phyloP scores from a whole-genome alignment of 2,113 vertebrate species.

The Ceyx margarethae region DNA sequence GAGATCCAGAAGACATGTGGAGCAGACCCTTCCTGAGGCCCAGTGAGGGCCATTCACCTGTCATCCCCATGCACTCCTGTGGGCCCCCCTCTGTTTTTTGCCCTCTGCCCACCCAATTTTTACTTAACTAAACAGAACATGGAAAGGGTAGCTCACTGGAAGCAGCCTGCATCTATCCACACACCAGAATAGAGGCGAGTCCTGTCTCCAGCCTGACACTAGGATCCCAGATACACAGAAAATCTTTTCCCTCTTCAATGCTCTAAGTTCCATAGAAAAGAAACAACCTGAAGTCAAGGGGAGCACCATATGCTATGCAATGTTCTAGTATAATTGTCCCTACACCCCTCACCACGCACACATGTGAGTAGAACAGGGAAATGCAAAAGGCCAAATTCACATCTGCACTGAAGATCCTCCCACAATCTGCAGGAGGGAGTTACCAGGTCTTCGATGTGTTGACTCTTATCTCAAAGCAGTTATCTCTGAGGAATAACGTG shows the following conservation, averaged over 20 bases:
- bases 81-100: background rate
- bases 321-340: background rate
- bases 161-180: background rate
- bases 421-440: background rate
- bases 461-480: background rate
- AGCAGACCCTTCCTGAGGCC: background rate
- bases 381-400: background rate
- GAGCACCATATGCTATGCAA: background rate
- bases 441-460: background rate
- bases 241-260: background rate
- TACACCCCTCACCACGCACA: background rate
- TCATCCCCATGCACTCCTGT: background rate
- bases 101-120: background rate
- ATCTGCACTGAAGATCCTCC: background rate
- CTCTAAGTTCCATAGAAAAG: background rate
- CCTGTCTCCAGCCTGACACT: background rate
- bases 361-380: background rate
- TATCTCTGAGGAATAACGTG: background rate
- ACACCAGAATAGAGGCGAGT: background rate
- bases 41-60: background rate
- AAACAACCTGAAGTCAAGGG: background rate
- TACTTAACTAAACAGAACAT: fast-evolving
- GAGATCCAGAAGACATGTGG: background rate
- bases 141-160: background rate
- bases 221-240: background rate